A percentile compares a stretch with the other conserved stretches of the same genome.
Conservation (phyloP, 64 coral and sea anemone genomes). For the Montipora efflorescens region DNA sequence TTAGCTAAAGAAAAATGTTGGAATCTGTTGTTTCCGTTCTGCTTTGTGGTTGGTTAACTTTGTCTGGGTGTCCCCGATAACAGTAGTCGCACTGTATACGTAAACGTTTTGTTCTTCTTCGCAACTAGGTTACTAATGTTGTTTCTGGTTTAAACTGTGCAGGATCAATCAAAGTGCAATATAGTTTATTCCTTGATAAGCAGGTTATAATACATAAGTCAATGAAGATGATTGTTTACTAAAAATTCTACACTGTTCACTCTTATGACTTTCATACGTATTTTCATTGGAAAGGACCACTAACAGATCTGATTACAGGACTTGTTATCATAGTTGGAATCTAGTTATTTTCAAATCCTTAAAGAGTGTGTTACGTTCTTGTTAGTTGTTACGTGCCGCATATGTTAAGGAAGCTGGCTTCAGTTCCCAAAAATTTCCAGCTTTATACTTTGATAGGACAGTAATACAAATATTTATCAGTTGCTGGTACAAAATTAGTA, state of each 20-base stretch:
- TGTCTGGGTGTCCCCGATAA: not conserved
- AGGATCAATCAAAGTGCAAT: slow-evolving; percentile 2
- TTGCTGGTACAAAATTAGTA: not conserved
- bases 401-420: not conserved
- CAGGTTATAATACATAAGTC: not conserved
- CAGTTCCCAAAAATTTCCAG: slow-evolving; percentile 1
- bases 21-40: slow-evolving; percentile 11
- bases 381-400: slow-evolving; percentile 2
- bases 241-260: not conserved
- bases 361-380: not conserved
- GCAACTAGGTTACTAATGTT: not conserved
- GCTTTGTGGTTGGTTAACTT: not conserved
- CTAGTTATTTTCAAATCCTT: slow-evolving; percentile 21
- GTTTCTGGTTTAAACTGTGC: slow-evolving; percentile 1
- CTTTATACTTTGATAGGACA: slow-evolving; percentile 25
- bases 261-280: not conserved
- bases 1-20: not conserved
- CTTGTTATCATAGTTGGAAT: slow-evolving; percentile 10
- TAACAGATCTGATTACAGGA: slow-evolving; percentile 12
- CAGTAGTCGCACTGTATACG: not conserved
- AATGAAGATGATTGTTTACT: not conserved
- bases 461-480: not conserved
- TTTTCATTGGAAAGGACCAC: not conserved
- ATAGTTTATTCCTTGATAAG: slow-evolving; percentile 1
- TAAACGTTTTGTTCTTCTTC: not conserved